These are phyloP conservation scores for Chaetophractus vellerosus DNA, from an alignment of 2,797 vertebrate genomes.

Conservation along the genomic window DNA sequence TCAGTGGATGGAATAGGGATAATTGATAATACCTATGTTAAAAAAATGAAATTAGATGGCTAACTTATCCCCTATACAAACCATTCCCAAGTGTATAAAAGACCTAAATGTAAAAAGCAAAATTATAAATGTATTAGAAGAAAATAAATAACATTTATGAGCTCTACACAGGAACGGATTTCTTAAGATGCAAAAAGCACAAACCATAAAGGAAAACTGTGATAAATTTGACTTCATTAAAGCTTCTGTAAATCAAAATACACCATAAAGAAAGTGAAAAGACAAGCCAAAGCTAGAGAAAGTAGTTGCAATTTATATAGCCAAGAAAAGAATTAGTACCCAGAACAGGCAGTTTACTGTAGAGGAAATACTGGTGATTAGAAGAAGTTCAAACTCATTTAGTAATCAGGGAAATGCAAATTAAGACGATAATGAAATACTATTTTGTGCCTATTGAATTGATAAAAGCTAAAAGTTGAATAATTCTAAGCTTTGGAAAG, in stretches of 20 bases:
- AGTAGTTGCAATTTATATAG: not conserved
- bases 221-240: not conserved
- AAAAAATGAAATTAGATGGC: not conserved
- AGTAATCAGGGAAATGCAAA: not conserved
- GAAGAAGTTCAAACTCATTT: not conserved
- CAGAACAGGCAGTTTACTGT: constrained; percentile 11
- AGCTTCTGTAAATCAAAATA: constrained; percentile 23
- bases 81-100: not conserved
- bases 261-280: not conserved
- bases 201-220: not conserved
- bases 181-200: constrained; percentile 4
- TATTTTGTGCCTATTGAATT: not conserved
- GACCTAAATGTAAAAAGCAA: constrained; percentile 41
- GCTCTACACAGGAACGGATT: constrained; percentile 1
- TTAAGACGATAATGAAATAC: constrained; percentile 30
- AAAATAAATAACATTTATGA: constrained; percentile 46
- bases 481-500: constrained; percentile 40
- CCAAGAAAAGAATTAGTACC: constrained; percentile 16
- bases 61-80: not conserved
- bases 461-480: constrained; percentile 40
- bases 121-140: constrained; percentile 26
- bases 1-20: not conserved
- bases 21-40: not conserved
- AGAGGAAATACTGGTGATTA: constrained; percentile 10
- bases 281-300: not conserved